Evolutionary conservation across 1,140 invertebrate genomes (phyloP).

Genomic region (Heliothis subflexa): DNA sequence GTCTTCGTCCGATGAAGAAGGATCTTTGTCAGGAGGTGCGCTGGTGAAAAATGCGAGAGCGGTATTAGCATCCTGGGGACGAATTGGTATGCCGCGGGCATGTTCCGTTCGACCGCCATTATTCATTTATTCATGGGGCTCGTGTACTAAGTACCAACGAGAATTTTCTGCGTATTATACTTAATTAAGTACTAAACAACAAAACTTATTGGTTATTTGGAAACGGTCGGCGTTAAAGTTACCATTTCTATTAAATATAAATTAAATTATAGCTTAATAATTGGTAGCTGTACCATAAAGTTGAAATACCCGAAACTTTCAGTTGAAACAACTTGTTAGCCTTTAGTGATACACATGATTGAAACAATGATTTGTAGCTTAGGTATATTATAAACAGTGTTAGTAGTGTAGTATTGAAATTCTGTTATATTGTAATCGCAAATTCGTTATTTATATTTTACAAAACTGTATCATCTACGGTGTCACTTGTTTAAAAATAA

Average conservation of each 20-base stretch:
- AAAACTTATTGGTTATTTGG: slow-evolving; percentile 25
- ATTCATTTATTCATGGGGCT: slow-evolving; percentile 83
- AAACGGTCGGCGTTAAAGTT: background rate
- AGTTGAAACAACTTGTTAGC: background rate
- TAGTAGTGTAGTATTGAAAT: background rate
- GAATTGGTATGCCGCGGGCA: slow-evolving; percentile 81
- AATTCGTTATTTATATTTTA: too few relatives aligned
- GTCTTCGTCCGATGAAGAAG: slow-evolving; percentile 63
- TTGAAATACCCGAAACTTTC: slow-evolving; percentile 15
- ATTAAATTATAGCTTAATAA: slow-evolving; percentile 4
- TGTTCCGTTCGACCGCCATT: slow-evolving; percentile 76
- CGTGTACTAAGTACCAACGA: slow-evolving; percentile 68
- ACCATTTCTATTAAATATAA: background rate
- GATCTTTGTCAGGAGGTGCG: slow-evolving; percentile 62
- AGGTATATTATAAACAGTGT: background rate
- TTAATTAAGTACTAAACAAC: slow-evolving; percentile 22
- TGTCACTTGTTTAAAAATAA: too few relatives aligned
- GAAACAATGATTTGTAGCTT: slow-evolving; percentile 4
- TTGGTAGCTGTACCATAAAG: background rate
- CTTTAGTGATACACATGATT: slow-evolving; percentile 3
- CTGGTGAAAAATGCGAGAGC: slow-evolving; percentile 77
- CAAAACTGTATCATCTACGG: too few relatives aligned
- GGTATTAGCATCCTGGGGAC: slow-evolving; percentile 74
- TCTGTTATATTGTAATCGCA: too few relatives aligned
- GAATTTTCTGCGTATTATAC: slow-evolving; percentile 63